Evolutionary conservation across 2,113 vertebrate genomes (phyloP).

Genomic region (Deroptyus accipitrinus): DNA sequence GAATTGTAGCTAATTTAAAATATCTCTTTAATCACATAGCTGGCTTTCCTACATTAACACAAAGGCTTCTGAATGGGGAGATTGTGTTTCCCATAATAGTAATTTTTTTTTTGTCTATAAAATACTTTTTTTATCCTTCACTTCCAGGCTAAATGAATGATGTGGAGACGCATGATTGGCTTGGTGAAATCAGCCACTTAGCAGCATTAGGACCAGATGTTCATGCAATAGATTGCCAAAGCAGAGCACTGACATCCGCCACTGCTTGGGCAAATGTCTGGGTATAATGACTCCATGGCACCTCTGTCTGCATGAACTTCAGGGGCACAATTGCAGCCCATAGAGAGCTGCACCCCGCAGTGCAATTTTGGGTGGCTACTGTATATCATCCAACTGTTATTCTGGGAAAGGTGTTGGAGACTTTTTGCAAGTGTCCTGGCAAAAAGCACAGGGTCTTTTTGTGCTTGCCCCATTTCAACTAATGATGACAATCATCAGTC

Average conservation of each 20-base stretch:
- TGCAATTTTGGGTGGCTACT: not conserved
- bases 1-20: slow-evolving; percentile 49
- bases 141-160: slow-evolving; percentile 61
- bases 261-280: slow-evolving; percentile 53
- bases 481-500: not conserved
- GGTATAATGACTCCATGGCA: slow-evolving; percentile 44
- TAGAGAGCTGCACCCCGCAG: not conserved
- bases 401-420: not conserved
- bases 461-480: not conserved
- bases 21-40: slow-evolving; percentile 34
- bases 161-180: slow-evolving; percentile 62
- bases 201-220: slow-evolving; percentile 74
- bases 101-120: slow-evolving; percentile 48
- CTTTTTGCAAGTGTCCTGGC: not conserved
- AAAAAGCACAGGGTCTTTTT: not conserved
- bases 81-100: slow-evolving; percentile 23
- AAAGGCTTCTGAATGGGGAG: slow-evolving; percentile 14
- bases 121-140: not conserved
- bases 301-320: slow-evolving; percentile 36
- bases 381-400: not conserved
- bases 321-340: not conserved
- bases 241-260: slow-evolving; percentile 45
- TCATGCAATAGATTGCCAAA: slow-evolving; percentile 69
- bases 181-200: slow-evolving; percentile 72
- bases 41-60: not conserved